Evolutionary conservation across 2,797 vertebrate species (phyloP).

Genomic region (Gambelia wislizenii): DNA sequence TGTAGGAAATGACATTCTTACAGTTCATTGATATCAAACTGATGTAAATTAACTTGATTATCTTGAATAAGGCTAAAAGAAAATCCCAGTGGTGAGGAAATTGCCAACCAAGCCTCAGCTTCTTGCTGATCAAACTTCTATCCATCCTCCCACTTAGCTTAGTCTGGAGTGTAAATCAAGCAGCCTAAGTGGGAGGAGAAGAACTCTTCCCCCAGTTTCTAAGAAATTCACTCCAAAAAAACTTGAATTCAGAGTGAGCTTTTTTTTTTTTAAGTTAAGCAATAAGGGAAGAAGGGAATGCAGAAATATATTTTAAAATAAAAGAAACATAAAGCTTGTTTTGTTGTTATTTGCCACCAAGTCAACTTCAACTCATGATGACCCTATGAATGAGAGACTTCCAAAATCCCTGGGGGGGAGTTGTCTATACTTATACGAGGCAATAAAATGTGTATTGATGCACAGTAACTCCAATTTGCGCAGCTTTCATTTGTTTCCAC

Average conservation of each 20-base stretch:
- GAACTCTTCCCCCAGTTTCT: neutral
- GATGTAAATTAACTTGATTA: neutral
- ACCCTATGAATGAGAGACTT: too few species aligned
- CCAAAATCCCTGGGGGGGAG: too few species aligned
- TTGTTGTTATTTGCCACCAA: too few species aligned
- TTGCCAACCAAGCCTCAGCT: too few species aligned
- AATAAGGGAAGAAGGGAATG: neutral
- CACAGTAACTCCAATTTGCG: too few species aligned
- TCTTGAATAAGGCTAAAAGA: neutral
- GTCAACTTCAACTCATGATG: too few species aligned
- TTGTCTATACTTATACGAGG: too few species aligned
- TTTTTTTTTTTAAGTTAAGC: neutral
- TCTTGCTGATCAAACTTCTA: neutral
- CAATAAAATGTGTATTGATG: too few species aligned
- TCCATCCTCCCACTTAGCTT: neutral
- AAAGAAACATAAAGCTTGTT: neutral
- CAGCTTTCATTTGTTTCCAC: too few species aligned
- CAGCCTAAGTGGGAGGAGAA: neutral
- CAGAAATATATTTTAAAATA: neutral
- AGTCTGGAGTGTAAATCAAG: neutral
- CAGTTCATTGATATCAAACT: neutral
- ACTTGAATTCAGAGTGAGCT: neutral
- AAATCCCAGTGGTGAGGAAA: neutral
- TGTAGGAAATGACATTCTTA: neutral
- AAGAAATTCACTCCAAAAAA: neutral